Base-by-base conservation (phyloP, 2,888 invertebrate genomes). In the Polydrusus cervinus region DNA sequence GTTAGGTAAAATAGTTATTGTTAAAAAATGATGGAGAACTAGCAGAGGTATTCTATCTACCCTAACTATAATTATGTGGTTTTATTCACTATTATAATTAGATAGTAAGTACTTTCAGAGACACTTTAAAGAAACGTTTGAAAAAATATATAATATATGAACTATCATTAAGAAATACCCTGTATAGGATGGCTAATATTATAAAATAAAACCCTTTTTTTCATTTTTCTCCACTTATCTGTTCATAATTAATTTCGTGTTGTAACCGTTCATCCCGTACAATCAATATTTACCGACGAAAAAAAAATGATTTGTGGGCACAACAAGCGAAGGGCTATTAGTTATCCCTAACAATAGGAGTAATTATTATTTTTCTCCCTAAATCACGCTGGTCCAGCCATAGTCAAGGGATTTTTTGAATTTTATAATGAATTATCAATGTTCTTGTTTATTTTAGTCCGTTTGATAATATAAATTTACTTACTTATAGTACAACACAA, bases 311-410 rank as follows among this genome's bases (percentile, higher is more conserved):
- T 60, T 38, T 60, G 57, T 60, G 57, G 57, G 16, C 38, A 38
- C 16, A 60, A 60, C 57, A 38, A 60, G 57, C 38, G 38, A 60
- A 38, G n/a, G 57, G 57, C 57, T 60, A 60, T 60, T 60, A 60
- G 57, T 60, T 60, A 60, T 60, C 57, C 34, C 57, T 18, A 60
- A 60, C 57, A 60, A 60, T 60, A 38, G 57, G 30, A 60, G 57
- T 60, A 60, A 60, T 60, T 38, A 60, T 60, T 60, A 60, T 60
- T 60, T 60, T 60, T 60, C 57, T 16, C 38, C 18, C 16, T 38
- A 30, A 16, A 60, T 60, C 57, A 60, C 18, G 10, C 40, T 38
- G 57, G 57, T 10, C 38, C 16, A 9, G 25, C 53, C n/a, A 53
- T 53, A 53, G 53, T 53, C 53, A 11, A 16, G 10, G 16, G 10